Percentiles rank a stretch among this genome's conserved stretches.
These are phyloP conservation scores for Drosophila asahinai DNA, from an alignment of 1,140 invertebrate species.

Conservation along the genomic window DNA sequence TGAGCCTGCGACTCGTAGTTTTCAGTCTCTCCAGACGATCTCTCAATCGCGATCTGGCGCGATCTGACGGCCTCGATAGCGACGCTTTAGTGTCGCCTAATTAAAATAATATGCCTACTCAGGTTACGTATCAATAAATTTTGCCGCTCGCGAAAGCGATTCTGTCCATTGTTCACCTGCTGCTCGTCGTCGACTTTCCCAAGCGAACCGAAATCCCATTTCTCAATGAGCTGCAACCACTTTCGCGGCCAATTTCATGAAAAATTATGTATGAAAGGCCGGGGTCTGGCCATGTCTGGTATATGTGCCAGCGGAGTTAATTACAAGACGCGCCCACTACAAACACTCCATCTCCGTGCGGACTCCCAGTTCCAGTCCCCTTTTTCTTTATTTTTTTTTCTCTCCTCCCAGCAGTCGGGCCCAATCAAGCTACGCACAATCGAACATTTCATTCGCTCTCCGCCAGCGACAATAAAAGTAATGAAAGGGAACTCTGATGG, in stretches of 20 bases:
- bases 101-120: slow-evolving; percentile 83
- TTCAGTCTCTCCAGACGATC: slow-evolving; percentile 54
- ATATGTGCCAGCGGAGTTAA: slow-evolving; percentile 74
- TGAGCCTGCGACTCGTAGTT: slow-evolving; percentile 17
- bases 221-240: slow-evolving; percentile 54
- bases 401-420: slow-evolving; percentile 37
- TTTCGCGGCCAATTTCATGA: slow-evolving; percentile 70
- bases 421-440: slow-evolving; percentile 78
- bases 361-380: slow-evolving; percentile 11
- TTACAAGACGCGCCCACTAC: slow-evolving; percentile 77
- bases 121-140: slow-evolving; percentile 74
- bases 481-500: slow-evolving; percentile 30
- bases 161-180: slow-evolving; percentile 57
- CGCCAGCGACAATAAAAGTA: slow-evolving; percentile 64
- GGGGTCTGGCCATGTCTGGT: slow-evolving; percentile 36
- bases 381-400: neutral
- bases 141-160: slow-evolving; percentile 42
- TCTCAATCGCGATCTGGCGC: slow-evolving; percentile 72
- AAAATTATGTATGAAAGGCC: slow-evolving; percentile 65
- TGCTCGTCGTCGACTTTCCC: slow-evolving; percentile 44
- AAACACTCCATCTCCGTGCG: slow-evolving; percentile 31
- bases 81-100: slow-evolving; percentile 71
- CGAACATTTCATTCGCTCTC: slow-evolving; percentile 63
- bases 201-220: slow-evolving; percentile 19
- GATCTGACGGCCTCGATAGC: slow-evolving; percentile 73